A percentile compares a stretch with the other conserved stretches of the same genome.
These are phyloP conservation scores for Zonotrichia leucophrys DNA, from an alignment of 2,113 vertebrate species.

Conservation along the genomic window DNA sequence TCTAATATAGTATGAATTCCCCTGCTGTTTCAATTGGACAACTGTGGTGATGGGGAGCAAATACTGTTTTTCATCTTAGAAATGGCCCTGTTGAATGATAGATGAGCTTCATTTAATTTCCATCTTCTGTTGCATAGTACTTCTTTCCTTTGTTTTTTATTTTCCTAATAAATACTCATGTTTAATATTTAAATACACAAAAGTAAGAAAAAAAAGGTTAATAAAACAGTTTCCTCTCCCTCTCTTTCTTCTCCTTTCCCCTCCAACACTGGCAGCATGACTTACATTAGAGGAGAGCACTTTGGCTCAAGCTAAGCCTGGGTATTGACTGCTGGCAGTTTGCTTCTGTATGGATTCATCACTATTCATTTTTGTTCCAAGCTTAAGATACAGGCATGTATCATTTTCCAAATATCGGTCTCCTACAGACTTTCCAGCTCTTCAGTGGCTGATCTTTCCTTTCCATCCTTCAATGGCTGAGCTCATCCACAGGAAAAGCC, in stretches of 20 bases:
- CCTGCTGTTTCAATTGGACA: slow-evolving; percentile 5
- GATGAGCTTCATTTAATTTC: background rate
- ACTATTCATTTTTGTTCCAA: background rate
- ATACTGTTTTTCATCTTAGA: background rate
- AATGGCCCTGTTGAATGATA: background rate
- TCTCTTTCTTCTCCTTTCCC: background rate
- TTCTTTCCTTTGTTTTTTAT: background rate
- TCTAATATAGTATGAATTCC: background rate
- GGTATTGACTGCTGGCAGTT: background rate
- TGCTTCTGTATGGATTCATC: background rate
- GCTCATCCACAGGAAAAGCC: background rate
- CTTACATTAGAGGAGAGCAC: background rate
- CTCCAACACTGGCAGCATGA: background rate
- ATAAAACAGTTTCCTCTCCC: background rate
- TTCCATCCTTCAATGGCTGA: background rate
- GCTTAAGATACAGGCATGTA: background rate
- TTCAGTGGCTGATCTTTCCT: background rate
- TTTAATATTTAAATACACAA: background rate
- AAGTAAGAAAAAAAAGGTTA: background rate
- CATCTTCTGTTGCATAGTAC: background rate
- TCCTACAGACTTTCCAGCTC: background rate
- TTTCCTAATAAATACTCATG: background rate
- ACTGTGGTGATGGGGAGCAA: background rate
- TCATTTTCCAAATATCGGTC: background rate
- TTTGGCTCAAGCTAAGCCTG: background rate